Evolutionary conservation across 2,797 vertebrate genomes (phyloP), one percentile per base, ranked within the genome.

Genomic region (Kryptolebias ocellatus): DNA sequence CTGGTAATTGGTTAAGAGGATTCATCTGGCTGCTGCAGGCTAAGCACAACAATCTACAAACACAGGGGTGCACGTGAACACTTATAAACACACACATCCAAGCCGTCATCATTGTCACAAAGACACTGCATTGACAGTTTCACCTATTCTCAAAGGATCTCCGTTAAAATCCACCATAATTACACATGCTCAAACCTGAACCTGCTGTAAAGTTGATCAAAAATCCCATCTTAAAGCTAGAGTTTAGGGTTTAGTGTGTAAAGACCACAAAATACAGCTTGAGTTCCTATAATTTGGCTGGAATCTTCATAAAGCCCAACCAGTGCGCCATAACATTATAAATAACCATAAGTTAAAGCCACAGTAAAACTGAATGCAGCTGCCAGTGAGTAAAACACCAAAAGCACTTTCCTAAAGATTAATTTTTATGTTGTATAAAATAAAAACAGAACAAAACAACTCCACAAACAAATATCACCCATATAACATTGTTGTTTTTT

Each of bases 1-100:
- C 11, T 50, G 76, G 54, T 90, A 86, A 88, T 83, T 84, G 70
- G 81, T 85, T 87, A 90, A 90, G 85, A 87, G 83, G 88, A 92
- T 90, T 89, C 69, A 64, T 78, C 57, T 34, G 64, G 73, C 70
- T 60, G 63, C 73, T 83, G 74, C 83, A 73, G 4, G 4, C 84
- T 82, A 78, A 86, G 81, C 63, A 58, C 60, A 39, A 70, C 70
- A 74, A 80, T 57, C 81, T 61, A 53, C 27, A 53, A 56, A 69
- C 56, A 72, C 63, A 24, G 28, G 16, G 31, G 20, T 29, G 16
- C 20, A 65, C 31, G 31, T 52, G 74, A 67, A 79, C 74, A 71
- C 37, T 61, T 56, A 71, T 34, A 45, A 9, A 58, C 45, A 24
- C 14, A 47, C 34, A 65, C 6, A 70, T 15, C 53, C 52, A 59